A percentile compares a stretch with the other conserved stretches of the same genome.
These are phyloP conservation scores for Drosophila eohydei DNA, from an alignment of 2,888 invertebrate genomes.

Conservation along the genomic window DNA sequence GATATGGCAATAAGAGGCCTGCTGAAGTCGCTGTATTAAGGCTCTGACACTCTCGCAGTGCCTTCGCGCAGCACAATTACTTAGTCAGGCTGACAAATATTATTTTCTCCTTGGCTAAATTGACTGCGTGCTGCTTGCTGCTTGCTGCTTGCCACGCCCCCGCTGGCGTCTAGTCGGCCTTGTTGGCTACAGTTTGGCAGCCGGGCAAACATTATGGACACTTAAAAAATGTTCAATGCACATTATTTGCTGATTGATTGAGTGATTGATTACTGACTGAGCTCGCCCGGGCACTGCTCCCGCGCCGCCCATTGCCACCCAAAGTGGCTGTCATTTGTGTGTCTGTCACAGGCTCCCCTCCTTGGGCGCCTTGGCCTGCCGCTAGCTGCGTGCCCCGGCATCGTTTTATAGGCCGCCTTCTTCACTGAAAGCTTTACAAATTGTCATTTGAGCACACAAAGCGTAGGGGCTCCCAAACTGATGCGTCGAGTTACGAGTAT, in stretches of 20 bases:
- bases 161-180: too few relatives aligned
- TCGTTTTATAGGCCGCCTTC: conserved; percentile 65
- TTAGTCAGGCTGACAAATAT: conserved; percentile 50
- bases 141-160: conserved; percentile 15
- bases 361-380: neutral
- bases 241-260: conserved; percentile 81
- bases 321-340: conserved; percentile 63
- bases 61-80: conserved; percentile 40
- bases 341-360: conserved; percentile 1
- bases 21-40: conserved; percentile 43
- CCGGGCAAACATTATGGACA: conserved; percentile 70
- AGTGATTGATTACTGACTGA: conserved; percentile 71
- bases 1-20: conserved; percentile 57
- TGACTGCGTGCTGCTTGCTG: conserved; percentile 21
- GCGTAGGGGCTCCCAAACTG: conserved; percentile 14
- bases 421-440: conserved; percentile 75
- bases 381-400: neutral
- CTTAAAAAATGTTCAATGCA: conserved; percentile 79
- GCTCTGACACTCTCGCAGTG: conserved; percentile 31
- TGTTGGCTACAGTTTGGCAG: conserved; percentile 43
- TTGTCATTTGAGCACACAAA: conserved; percentile 73
- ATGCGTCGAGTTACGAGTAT: conserved; percentile 65
- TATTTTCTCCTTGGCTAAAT: conserved; percentile 37
- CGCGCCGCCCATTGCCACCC: neutral
- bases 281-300: neutral